Evolutionary conservation across 1,140 invertebrate species (phyloP), one percentile per base, ranked within the genome.

Genomic region (Leptinotarsa defecta): DNA sequence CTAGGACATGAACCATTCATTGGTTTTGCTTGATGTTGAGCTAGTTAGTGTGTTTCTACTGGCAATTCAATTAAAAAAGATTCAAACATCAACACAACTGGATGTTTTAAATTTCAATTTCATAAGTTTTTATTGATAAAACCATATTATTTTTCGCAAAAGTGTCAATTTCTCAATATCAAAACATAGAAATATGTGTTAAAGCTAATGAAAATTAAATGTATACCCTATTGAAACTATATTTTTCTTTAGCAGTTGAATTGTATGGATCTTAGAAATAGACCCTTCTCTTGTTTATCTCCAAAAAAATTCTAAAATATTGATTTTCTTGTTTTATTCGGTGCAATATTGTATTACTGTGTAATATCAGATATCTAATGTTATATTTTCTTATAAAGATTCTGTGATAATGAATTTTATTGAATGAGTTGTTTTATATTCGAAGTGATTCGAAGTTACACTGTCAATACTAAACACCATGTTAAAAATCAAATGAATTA

Each of bases 1-100:
- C 68, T 71, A 63, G 27, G 22, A 63, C 48, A 63, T 67, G 49
- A 6, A 74, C 2, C 68, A 64, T 74, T 69, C 34, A 67, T 74
- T 48, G 61, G 61, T 48, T 69, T 65, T 49, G 48, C 62, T 43
- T 49, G 64, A 65, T 19, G 65, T 68, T 34, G 19, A n/a, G 17
- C 52, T 63, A n/a, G 70, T 52, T 61, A 72, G 62, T 61, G 52
- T 57, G 52, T 71, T 71, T 20, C 61, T 11, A 52, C 61, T 49
- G 17, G 8, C 34, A 43, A 43, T 43, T 43, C 34, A 43, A 43
- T 43, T 2, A 43, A 43, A 43, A 43, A n/a, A 11, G 17, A n/a
- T 62, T 20, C 8, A 20, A n/a, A 20, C 20, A 62, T 62, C 3
- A 20, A n/a, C 3, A 62, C 48, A 73, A 61, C 8, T 62, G 27